Percentiles rank a stretch among this genome's conserved stretches.
Conservation (phyloP, 2,113 vertebrate species). For the Triplophysa tibetana region DNA sequence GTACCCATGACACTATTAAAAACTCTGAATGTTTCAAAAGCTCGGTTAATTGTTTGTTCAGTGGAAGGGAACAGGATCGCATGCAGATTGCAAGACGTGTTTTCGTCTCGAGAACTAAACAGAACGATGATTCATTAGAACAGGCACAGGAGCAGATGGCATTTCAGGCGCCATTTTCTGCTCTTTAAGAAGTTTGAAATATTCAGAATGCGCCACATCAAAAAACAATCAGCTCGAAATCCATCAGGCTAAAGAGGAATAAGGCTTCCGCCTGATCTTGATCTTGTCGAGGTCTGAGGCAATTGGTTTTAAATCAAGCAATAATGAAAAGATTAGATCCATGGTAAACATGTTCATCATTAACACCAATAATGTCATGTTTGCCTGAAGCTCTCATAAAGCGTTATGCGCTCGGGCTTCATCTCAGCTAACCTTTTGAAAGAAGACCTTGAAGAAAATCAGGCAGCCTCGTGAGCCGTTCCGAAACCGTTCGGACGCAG, state of each 20-base stretch:
- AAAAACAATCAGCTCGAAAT: constrained; percentile 31
- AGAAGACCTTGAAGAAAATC: not conserved
- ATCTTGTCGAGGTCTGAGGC: not conserved
- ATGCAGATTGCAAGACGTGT: constrained; percentile 9
- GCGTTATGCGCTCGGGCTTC: constrained; percentile 27
- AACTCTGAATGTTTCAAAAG: constrained; percentile 31
- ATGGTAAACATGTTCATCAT: constrained; percentile 34
- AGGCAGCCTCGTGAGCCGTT: not conserved
- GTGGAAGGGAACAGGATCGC: not conserved
- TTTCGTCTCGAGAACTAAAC: constrained; percentile 21
- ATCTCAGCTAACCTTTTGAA: constrained; percentile 2
- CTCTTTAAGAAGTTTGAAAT: constrained; percentile 44
- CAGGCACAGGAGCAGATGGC: constrained; percentile 39
- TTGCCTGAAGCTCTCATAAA: not conserved
- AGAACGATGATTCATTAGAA: constrained; percentile 41
- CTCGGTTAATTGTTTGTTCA: constrained; percentile 32
- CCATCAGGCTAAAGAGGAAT: constrained; percentile 28
- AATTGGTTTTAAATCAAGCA: constrained; percentile 34
- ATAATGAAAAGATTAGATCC: constrained; percentile 34
- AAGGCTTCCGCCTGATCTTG: constrained; percentile 20
- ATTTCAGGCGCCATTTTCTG: constrained; percentile 28
- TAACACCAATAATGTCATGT: constrained; percentile 20
- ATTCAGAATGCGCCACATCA: constrained; percentile 33
- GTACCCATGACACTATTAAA: constrained; percentile 14
- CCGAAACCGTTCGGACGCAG: constrained; percentile 4